Conservation (phyloP, 2,797 vertebrate genomes). For the Botia almorhae region DNA sequence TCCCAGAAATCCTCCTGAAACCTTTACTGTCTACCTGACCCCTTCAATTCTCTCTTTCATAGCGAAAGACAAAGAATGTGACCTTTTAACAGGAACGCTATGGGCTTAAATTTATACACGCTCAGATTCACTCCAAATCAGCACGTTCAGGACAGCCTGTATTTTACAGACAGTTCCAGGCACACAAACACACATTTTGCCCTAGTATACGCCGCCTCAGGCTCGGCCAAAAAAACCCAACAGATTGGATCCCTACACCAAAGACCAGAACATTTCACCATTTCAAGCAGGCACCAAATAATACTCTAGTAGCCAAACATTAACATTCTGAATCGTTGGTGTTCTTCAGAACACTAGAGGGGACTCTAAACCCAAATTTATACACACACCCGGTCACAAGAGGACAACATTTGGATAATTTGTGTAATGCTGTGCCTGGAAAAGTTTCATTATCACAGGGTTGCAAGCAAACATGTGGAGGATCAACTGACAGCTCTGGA, state of each 20-base stretch:
- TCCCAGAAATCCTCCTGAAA: neutral
- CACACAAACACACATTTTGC: constrained; percentile 39
- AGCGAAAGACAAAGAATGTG: constrained; percentile 27
- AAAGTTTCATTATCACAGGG: neutral
- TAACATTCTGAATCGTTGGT: neutral
- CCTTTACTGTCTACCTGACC: neutral
- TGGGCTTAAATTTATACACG: constrained; percentile 35
- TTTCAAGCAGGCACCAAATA: constrained; percentile 4
- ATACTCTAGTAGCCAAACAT: constrained; percentile 7
- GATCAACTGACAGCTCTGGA: neutral
- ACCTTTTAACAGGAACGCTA: constrained; percentile 37
- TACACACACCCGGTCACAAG: neutral
- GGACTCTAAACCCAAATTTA: constrained; percentile 1
- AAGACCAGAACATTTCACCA: constrained; percentile 6
- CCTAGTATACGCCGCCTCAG: neutral
- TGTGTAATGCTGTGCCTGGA: constrained; percentile 10
- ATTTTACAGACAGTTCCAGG: constrained; percentile 45
- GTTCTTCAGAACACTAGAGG: constrained; percentile 10
- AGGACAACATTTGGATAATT: neutral
- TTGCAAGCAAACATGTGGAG: neutral
- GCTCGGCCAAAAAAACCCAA: constrained; percentile 22
- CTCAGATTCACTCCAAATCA: constrained; percentile 31
- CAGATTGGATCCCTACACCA: neutral
- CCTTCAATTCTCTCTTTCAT: neutral
- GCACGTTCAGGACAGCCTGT: constrained; percentile 27